A percentile compares a stretch with the other conserved stretches of the same genome.
Conservation (phyloP, 1,140 invertebrate species). For the Ylistrum balloti region DNA sequence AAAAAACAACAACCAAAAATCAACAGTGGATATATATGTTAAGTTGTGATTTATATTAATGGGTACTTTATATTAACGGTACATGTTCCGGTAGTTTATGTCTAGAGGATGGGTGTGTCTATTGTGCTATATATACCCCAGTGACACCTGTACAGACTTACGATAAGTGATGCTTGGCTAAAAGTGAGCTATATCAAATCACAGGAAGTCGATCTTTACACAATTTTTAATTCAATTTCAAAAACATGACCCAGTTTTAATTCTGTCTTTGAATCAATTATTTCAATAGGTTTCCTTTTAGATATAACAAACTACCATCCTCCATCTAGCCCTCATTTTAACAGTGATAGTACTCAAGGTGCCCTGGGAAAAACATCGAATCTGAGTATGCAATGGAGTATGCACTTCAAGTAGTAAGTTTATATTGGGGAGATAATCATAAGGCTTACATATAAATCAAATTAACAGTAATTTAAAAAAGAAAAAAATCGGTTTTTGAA, state of each 20-base stretch:
- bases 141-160: background rate
- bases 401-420: background rate
- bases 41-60: background rate
- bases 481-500: too few relatives aligned
- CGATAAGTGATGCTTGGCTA: slow-evolving; percentile 17
- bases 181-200: background rate
- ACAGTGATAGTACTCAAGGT: background rate
- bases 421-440: background rate
- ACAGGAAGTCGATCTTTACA: slow-evolving; percentile 33
- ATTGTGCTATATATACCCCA: slow-evolving; percentile 18
- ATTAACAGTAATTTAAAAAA: too few relatives aligned
- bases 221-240: slow-evolving; percentile 36
- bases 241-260: slow-evolving; percentile 11
- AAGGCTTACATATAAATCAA: too few relatives aligned
- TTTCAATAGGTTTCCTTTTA: slow-evolving; percentile 36
- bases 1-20: background rate
- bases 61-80: background rate
- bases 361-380: background rate
- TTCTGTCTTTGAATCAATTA: background rate
- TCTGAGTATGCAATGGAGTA: background rate
- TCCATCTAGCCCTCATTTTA: background rate
- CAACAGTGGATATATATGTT: background rate
- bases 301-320: background rate
- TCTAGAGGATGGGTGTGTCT: background rate
- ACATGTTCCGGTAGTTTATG: slow-evolving; percentile 24